Base-by-base conservation (phyloP, 1,140 invertebrate genomes). In the Idris sp. region DNA sequence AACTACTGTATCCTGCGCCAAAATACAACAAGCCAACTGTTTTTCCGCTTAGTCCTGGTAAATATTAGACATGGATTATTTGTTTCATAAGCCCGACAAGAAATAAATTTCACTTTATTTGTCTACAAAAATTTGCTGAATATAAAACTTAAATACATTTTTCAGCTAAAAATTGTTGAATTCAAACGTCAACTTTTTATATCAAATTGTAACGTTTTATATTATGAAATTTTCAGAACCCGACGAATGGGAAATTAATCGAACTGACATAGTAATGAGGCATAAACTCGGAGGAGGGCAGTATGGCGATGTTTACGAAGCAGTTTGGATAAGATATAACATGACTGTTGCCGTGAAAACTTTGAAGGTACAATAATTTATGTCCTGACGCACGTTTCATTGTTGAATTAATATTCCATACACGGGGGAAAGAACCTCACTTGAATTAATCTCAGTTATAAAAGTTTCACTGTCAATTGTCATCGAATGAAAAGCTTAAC, bases 281-380 rank as follows among this genome's bases (percentile, higher is more conserved):
- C 98, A 99, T 87, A 97, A 99, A 88, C 90, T 99, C 44, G 97
- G 98, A 69, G 97, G 97, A 3, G 95, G 98, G 0, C 98, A 99
- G 87, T 99, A 99, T 86, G 98, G 98, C 0, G 98, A 99, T 88
- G 98, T 99, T 0, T 99, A 99, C 84, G 98, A 99, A 87, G 98
- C 97, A 1, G 92, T 97, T 10, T 99, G 98, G 98, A 98, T 98
- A 86, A 90, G 95, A 77, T 96, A 97, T 82, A 97, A 95, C 82
- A 94, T 95, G 87, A 98, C 95, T 6, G 95, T 97, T 14, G 98
- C 98, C 38, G 98, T 99, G 0, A 99, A 99, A 89, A 99, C 98
- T 0, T 89, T 99, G 0, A 99, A 99, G 88, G 91, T 91, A 69
- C 22, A 33, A 0, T 35, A 5, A 18, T 19, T 19, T 54, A 19